phyloP scores from a whole-genome alignment of 1,140 invertebrate species.

The Oryctes rhinoceros region DNA sequence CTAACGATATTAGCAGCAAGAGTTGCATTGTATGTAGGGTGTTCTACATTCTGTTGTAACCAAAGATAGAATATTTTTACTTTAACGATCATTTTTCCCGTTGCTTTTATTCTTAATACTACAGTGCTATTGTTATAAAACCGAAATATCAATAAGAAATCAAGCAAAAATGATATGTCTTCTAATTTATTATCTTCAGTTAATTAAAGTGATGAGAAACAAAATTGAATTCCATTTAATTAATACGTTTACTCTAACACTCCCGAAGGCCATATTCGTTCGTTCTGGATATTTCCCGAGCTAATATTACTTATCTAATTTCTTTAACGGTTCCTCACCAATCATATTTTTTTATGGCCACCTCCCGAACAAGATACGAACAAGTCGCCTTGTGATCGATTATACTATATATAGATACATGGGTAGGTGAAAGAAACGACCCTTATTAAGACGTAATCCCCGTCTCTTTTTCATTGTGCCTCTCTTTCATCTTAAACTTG shows the following conservation, averaged over 20 bases:
- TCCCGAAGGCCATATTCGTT: background rate
- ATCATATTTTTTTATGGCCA: constrained; percentile 23
- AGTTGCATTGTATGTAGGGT: too few species aligned
- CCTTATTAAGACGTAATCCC: constrained; percentile 33
- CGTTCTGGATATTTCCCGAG: background rate
- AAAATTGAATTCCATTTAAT: constrained; percentile 11
- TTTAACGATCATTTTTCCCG: too few species aligned
- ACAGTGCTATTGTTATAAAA: too few species aligned
- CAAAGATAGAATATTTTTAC: too few species aligned
- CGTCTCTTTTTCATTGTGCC: constrained; percentile 25
- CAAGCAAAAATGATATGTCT: background rate
- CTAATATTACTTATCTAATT: constrained; percentile 30
- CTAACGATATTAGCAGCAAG: too few species aligned
- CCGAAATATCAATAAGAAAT: too few species aligned
- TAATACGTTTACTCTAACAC: background rate
- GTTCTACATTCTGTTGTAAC: too few species aligned
- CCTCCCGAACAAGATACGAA: constrained; percentile 18
- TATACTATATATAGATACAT: constrained; percentile 1
- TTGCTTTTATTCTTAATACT: too few species aligned
- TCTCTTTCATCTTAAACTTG: constrained; percentile 28
- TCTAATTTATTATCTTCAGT: too few species aligned
- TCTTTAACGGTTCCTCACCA: background rate
- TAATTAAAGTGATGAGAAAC: too few species aligned
- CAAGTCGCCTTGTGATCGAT: constrained; percentile 25
- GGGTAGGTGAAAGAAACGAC: constrained; percentile 33